Evolutionary conservation across 2,888 invertebrate genomes (phyloP), one percentile per base, ranked within the genome.

Genomic region (Phaonia tiefii): DNA sequence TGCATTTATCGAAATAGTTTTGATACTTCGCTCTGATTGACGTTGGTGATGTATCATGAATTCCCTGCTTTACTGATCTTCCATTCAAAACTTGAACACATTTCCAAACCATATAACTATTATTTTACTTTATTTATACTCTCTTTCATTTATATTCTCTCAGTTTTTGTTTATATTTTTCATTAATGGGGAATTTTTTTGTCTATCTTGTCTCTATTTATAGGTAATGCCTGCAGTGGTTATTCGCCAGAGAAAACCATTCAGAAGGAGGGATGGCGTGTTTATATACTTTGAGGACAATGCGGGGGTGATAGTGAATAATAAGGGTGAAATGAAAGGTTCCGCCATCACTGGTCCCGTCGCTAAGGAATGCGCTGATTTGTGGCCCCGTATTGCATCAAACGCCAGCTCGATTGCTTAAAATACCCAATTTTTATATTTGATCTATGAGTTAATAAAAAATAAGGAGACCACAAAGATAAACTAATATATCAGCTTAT

Each of bases 231-330:
- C 99, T 83, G 99, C 99, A 87, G 99, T 99, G 86, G 98, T 99
- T 25, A 98, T 99, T 89, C 93, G 99, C 91, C 99, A 99, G 91
- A 94, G 99, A 86, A 99, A 99, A 92, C 97, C 98, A 13, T 99
- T 98, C 92, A 94, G 99, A 86, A 97, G 99, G 96, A 98, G 98
- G 94, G 98, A 99, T 90, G 99, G 99, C 51, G 95, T 97, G 82
- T 99, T 99, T 91, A 97, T 99, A 92, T 99, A 99, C 92, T 99
- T 99, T 91, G 99, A 99, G 91, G 99, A 99, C 91, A 99, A 99
- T 92, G 99, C 99, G 25, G 99, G 99, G 72, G 99, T 99, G 65
- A 99, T 99, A 91, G 99, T 99, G 73, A 99, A 99, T 92, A 99
- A 99, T 91, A 99, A 99, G 92, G 99, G 99, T 83, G 99, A 99